Percentiles rank a stretch among this genome's conserved stretches.
phyloP scores from a whole-genome alignment of 2,797 vertebrate species.

The Lepilemur septentrionalis region DNA sequence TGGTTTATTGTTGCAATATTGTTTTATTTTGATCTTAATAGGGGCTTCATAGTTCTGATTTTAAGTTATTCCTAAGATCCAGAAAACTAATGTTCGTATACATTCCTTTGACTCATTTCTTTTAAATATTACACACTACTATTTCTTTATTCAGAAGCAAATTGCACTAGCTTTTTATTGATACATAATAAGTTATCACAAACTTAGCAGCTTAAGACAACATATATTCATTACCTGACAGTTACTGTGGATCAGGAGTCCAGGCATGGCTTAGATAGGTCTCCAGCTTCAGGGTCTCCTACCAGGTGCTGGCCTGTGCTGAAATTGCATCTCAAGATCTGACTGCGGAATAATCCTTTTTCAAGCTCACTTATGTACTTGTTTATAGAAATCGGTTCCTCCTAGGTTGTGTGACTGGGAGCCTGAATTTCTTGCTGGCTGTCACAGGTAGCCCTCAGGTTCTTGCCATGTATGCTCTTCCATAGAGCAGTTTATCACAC shows the following conservation, averaged over 20 bases:
- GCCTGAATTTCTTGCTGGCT: background rate
- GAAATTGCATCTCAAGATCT: background rate
- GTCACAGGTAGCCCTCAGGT: background rate
- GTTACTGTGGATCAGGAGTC: background rate
- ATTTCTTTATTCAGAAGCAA: constrained; percentile 10
- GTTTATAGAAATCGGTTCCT: background rate
- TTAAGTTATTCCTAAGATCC: background rate
- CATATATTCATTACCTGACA: background rate
- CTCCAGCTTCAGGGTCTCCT: background rate
- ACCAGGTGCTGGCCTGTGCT: background rate
- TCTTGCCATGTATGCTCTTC: background rate
- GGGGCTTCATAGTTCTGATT: background rate
- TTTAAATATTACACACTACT: background rate
- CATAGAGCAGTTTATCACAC: background rate
- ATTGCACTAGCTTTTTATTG: background rate
- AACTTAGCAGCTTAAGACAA: background rate
- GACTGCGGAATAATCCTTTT: background rate
- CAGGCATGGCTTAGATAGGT: background rate
- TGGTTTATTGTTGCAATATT: background rate
- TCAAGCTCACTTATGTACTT: background rate
- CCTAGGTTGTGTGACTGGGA: background rate
- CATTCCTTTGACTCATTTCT: background rate
- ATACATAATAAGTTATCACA: background rate
- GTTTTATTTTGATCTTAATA: background rate
- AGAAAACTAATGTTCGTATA: background rate